Evolutionary conservation across 1,140 invertebrate genomes (phyloP), one percentile per base, ranked within the genome.

Genomic region (Drosophila ohnishii): DNA sequence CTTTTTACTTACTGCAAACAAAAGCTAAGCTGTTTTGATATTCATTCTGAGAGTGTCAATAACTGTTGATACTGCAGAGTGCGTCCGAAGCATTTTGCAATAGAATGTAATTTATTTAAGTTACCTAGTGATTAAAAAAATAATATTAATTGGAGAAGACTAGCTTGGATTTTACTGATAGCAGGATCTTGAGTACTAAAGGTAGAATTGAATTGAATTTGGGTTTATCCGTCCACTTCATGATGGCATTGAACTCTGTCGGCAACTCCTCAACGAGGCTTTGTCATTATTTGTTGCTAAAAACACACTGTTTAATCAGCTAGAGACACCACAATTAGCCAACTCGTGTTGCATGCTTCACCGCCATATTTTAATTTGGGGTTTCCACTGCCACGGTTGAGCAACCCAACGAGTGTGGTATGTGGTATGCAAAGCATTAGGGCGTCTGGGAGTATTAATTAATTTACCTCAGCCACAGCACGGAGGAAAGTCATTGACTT

Each of bases 321-420:
- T 34, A 67, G 44, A 53, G 34, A 16, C 16, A 39, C 47, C 32
- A 51, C 73, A 75, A 75, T 75, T 75, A 75, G 61, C 55, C 47
- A 57, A 37, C 61, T 53, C 73, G 73, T 35, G 73, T 75, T 75
- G 72, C 73, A 75, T 75, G 73, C 72, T 47, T 53, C 72, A 67
- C 39, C 48, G 62, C 62, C 55, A 67, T 76, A 76, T 75, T 75
- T 75, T 75, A 75, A 75, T 75, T 75, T 75, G 73, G 62, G 72
- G 73, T 67, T 67, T 75, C 55, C 40, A 39, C 47, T 59, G 60
- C 63, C 28, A 59, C n/a, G 72, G 71, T 75, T 75, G 73, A 66
- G 72, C 72, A 56, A 40, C 14, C 70, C 44, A 37, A 25, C 51
- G 51, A 50, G 51, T 75, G 70, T 63, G 71, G 57, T 16, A 55